A percentile compares a stretch with the other conserved stretches of the same genome.
phyloP scores from a whole-genome alignment of 2,888 invertebrate species.

The Aradus depressus region DNA sequence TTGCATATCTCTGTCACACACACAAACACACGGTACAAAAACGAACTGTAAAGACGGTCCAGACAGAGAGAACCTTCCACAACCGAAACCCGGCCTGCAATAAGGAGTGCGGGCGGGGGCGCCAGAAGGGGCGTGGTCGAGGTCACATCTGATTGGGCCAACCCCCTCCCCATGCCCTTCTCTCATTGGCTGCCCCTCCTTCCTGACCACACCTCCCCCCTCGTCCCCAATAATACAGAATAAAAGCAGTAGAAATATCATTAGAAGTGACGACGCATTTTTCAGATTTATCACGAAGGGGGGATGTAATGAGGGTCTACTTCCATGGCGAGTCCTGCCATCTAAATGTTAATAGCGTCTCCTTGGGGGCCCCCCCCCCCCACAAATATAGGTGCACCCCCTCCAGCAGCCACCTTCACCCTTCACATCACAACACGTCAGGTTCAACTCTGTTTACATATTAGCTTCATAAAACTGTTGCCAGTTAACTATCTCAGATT shows the following conservation, averaged over 20 bases:
- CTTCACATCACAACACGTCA: background rate
- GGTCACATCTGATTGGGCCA: slow-evolving; percentile 34
- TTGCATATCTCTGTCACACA: slow-evolving; percentile 19
- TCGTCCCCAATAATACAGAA: slow-evolving; percentile 32
- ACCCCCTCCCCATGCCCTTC: slow-evolving; percentile 33
- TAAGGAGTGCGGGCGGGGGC: slow-evolving; percentile 36
- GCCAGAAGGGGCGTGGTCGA: slow-evolving; percentile 35
- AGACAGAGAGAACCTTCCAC: slow-evolving; percentile 26
- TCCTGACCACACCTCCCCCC: slow-evolving; percentile 28
- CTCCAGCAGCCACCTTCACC: background rate
- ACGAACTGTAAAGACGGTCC: too few relatives aligned
- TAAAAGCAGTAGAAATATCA: slow-evolving; percentile 28
- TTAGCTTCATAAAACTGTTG: too few relatives aligned
- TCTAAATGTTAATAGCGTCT: slow-evolving; percentile 27
- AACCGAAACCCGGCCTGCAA: slow-evolving; percentile 26
- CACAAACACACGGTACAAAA: slow-evolving; percentile 13
- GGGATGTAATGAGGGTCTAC: slow-evolving; percentile 24
- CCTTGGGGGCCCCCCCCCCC: background rate
- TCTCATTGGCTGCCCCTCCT: slow-evolving; percentile 25
- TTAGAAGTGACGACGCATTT: slow-evolving; percentile 26
- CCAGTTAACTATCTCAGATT: too few relatives aligned
- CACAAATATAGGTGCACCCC: background rate
- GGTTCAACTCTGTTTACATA: too few relatives aligned
- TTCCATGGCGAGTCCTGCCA: slow-evolving; percentile 26
- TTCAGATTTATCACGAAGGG: slow-evolving; percentile 26